A percentile compares a stretch with the other conserved stretches of the same genome.
phyloP scores from a whole-genome alignment of 1,140 invertebrate genomes.

The Atopsyche davidsoni region DNA sequence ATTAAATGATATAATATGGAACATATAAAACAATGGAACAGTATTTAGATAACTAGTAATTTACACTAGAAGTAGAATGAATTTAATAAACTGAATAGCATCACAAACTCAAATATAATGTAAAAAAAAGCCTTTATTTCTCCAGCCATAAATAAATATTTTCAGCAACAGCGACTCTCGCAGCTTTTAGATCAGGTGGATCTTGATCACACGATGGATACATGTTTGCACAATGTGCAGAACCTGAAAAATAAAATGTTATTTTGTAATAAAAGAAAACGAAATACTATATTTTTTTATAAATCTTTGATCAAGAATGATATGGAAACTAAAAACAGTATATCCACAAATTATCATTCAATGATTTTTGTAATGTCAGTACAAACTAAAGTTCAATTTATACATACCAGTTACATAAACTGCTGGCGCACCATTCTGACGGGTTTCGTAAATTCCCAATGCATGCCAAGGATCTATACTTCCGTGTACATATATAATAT shows the following conservation, averaged over 20 bases:
- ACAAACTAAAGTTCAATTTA: constrained; percentile 5
- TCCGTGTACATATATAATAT: constrained; percentile 85
- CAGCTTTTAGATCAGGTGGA: constrained; percentile 54
- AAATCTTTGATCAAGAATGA: neutral
- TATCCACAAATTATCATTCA: constrained; percentile 11
- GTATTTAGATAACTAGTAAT: too few relatives aligned
- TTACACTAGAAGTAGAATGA: too few relatives aligned
- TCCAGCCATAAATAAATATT: constrained; percentile 50
- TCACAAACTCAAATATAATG: too few relatives aligned
- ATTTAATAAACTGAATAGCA: too few relatives aligned
- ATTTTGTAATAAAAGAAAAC: constrained; percentile 19
- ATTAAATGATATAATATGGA: too few relatives aligned
- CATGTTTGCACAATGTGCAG: constrained; percentile 77
- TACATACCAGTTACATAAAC: constrained; percentile 65
- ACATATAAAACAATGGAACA: too few relatives aligned
- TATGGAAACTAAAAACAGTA: constrained; percentile 7
- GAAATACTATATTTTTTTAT: too few relatives aligned
- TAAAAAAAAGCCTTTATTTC: too few relatives aligned
- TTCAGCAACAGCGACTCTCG: constrained; percentile 54
- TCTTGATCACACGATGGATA: constrained; percentile 62
- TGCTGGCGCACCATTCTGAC: constrained; percentile 53
- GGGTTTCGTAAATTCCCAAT: constrained; percentile 61
- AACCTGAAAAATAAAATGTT: constrained; percentile 49
- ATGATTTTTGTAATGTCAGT: neutral
- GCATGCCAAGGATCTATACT: constrained; percentile 92